phyloP scores from a whole-genome alignment of 2,888 invertebrate species.

The Bellardia bayeri region DNA sequence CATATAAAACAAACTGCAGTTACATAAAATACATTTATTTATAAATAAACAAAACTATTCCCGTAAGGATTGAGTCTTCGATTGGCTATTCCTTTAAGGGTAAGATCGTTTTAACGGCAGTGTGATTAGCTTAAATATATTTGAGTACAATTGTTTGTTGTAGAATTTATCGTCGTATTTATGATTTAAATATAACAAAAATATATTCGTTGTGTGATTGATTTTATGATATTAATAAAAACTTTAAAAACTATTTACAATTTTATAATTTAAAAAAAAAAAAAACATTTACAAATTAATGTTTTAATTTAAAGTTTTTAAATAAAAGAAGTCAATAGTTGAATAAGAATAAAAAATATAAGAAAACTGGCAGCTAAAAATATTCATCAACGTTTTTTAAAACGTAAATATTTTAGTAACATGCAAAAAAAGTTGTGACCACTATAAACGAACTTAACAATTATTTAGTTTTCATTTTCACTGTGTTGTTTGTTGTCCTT shows the following conservation, averaged over 20 bases:
- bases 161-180: background rate
- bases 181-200: conserved; percentile 57
- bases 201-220: conserved; percentile 79
- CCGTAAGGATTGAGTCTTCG: conserved; percentile 21
- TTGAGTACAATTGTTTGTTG: conserved; percentile 55
- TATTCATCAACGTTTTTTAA: background rate
- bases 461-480: conserved; percentile 27
- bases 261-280: conserved; percentile 39
- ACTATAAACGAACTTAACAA: conserved; percentile 40
- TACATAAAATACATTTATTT: conserved; percentile 4
- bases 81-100: conserved; percentile 22
- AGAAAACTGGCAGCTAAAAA: conserved; percentile 12
- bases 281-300: conserved; percentile 26
- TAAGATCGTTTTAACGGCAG: conserved; percentile 76
- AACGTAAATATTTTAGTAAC: conserved; percentile 2
- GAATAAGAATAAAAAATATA: background rate
- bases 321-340: conserved; percentile 48
- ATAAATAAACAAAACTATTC: conserved; percentile 31
- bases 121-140: conserved; percentile 81
- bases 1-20: conserved; percentile 41
- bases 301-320: background rate
- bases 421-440: conserved; percentile 44
- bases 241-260: conserved; percentile 59
- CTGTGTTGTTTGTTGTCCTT: background rate
- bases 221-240: conserved; percentile 56